phyloP scores from a whole-genome alignment of 2,113 vertebrate genomes.

The Cebus imitator region DNA sequence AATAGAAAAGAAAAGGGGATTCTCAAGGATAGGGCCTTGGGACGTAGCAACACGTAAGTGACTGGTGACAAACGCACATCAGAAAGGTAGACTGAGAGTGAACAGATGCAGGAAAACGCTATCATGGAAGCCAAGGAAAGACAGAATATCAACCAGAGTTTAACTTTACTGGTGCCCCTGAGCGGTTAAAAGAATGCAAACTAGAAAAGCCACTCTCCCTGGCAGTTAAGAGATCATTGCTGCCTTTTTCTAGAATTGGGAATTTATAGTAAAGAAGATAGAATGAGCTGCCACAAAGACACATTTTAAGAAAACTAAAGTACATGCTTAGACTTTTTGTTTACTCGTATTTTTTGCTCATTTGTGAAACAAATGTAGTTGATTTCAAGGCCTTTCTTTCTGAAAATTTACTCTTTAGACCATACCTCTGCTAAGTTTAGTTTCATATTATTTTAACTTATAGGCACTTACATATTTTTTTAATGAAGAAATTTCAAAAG shows the following conservation, averaged over 20 bases:
- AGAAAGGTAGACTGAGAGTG: neutral
- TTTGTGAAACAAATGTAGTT: conserved; percentile 1
- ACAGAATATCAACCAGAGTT: neutral
- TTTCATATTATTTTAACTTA: conserved; percentile 2
- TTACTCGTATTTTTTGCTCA: neutral
- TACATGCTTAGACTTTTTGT: neutral
- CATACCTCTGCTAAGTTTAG: neutral
- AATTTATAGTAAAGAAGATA: neutral
- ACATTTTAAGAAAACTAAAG: neutral
- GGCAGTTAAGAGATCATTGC: neutral
- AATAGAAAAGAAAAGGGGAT: neutral
- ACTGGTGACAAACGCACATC: neutral
- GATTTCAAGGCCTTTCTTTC: neutral
- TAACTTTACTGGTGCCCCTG: neutral
- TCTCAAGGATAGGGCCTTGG: neutral
- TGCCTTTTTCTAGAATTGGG: neutral
- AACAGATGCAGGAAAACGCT: neutral
- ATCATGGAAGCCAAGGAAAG: neutral
- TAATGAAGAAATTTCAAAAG: conserved; percentile 16
- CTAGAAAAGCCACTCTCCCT: neutral
- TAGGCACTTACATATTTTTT: neutral
- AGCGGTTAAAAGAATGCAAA: neutral
- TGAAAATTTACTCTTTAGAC: neutral
- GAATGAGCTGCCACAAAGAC: neutral
- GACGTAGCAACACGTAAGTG: neutral